Evolutionary conservation across 2,113 vertebrate species (phyloP), one percentile per base, ranked within the genome.

Genomic region (Lycocorax pyrrhopterus): DNA sequence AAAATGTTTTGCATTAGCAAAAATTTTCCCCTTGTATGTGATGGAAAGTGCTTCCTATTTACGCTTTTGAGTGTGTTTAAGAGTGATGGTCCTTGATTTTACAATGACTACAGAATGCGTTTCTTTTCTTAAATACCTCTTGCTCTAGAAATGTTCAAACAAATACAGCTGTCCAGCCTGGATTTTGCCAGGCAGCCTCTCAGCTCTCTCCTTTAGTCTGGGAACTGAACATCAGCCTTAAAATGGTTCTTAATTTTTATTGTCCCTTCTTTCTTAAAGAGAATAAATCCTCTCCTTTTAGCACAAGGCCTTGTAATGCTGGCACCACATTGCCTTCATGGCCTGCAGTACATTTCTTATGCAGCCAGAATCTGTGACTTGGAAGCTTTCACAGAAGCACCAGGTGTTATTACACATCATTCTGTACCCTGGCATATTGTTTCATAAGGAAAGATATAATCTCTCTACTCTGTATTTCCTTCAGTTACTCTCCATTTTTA

Each of bases 1-100:
- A 92, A 96, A 83, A 53, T 69, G 22, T 90, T 90, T 22, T 64
- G 51, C 55, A 37, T 89, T 94, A 95, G 46, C 63, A 90, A 55
- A 77, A 76, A 66, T 62, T 92, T 96, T 73, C 83, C 79, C 22
- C 55, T 76, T 73, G 49, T 86, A 73, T 5, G 8, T 92, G 83
- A 69, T 73, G 49, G 86, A 83, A 93, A 88, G 46, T 80, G 32
- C 76, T 94, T 92, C 72, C 37, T 43, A 15, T 83, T 94, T 66
- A 66, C 7, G 10, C n/a, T 39, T 67, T 33, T 20, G n/a, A 64
- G 26, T 12, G 32, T 53, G 12, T 59, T 55, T 59, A 53, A 62
- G 39, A 59, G 32, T 55, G 26, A 59, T 83, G 18, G 22, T 53
- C 51, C 29, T 63, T 75, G 41, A 18, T 92, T 96, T 63, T 64